A percentile compares a stretch with the other conserved stretches of the same genome.
Evolutionary conservation across 2,888 invertebrate genomes (phyloP).

Genomic region (Ernsta delagoae): DNA sequence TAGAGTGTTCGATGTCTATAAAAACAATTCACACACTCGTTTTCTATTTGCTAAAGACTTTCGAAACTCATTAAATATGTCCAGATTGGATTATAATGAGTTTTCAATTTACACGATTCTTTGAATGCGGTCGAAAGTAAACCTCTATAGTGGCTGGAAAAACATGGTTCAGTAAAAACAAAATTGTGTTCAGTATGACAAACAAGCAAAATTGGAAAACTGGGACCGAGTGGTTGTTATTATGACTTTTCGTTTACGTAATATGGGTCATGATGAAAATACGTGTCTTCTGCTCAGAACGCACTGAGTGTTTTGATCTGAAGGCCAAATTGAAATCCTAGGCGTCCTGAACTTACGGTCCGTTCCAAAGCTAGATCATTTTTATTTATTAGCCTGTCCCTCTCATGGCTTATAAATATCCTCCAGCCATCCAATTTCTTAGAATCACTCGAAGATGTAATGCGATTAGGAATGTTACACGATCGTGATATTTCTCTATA

Average conservation of each 20-base stretch:
- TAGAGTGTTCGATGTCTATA: constrained; percentile 19
- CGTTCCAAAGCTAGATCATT: background rate
- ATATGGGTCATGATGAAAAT: constrained; percentile 32
- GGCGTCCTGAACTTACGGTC: constrained; percentile 4
- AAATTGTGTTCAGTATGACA: constrained; percentile 30
- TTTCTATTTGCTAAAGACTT: constrained; percentile 32
- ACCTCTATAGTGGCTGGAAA: constrained; percentile 23
- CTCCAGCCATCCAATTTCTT: background rate
- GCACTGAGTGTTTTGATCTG: constrained; percentile 11
- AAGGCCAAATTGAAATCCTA: constrained; percentile 21
- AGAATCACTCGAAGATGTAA: background rate
- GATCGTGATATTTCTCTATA: background rate
- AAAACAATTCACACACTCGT: constrained; percentile 35
- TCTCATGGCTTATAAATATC: background rate
- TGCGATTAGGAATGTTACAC: background rate
- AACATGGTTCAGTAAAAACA: constrained; percentile 35
- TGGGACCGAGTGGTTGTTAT: constrained; percentile 31
- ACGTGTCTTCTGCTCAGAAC: constrained; percentile 12
- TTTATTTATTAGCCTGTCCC: background rate
- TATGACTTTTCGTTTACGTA: constrained; percentile 31
- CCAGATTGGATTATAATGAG: constrained; percentile 37
- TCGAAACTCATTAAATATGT: constrained; percentile 36
- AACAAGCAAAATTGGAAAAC: constrained; percentile 37
- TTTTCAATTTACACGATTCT: constrained; percentile 33
- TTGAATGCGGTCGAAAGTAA: constrained; percentile 20